phyloP scores from a whole-genome alignment of 2,113 vertebrate species.

The Pangasianodon gigas region DNA sequence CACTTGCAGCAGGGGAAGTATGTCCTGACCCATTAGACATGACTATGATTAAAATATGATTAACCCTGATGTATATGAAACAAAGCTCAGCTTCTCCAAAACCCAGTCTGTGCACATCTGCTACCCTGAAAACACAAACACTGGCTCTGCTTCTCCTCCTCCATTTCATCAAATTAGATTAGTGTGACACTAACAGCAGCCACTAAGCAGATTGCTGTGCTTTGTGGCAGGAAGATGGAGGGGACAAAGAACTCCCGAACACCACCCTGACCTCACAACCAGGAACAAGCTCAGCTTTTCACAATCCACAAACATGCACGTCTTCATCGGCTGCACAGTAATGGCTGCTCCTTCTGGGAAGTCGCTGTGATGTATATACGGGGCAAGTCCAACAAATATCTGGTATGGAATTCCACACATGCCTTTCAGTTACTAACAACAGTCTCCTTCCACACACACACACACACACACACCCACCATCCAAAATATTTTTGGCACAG shows the following conservation, averaged over 20 bases:
- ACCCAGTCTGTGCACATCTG: neutral
- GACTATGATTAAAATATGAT: neutral
- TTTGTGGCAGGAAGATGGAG: neutral
- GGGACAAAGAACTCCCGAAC: neutral
- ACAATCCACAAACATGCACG: neutral
- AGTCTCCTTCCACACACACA: neutral
- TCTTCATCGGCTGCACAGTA: neutral
- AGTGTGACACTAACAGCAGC: slow-evolving; percentile 17
- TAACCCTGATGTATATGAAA: neutral
- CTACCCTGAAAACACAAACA: neutral
- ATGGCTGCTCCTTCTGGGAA: neutral
- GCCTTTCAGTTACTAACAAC: neutral
- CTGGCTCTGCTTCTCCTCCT: neutral
- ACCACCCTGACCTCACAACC: neutral
- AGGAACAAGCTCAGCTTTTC: slow-evolving; percentile 26
- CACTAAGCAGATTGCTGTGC: slow-evolving; percentile 20
- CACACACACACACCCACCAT: neutral
- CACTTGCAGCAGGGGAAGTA: neutral
- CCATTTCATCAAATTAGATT: slow-evolving; percentile 29
- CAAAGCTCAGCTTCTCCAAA: neutral
- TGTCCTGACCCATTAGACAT: neutral
- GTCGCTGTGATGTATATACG: neutral
- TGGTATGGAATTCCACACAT: neutral
- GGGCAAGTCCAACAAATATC: neutral
- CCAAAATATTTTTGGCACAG: slow-evolving; percentile 7